These are phyloP conservation scores for Pempheris klunzingeri DNA, from an alignment of 2,797 vertebrate genomes.

Conservation along the genomic window DNA sequence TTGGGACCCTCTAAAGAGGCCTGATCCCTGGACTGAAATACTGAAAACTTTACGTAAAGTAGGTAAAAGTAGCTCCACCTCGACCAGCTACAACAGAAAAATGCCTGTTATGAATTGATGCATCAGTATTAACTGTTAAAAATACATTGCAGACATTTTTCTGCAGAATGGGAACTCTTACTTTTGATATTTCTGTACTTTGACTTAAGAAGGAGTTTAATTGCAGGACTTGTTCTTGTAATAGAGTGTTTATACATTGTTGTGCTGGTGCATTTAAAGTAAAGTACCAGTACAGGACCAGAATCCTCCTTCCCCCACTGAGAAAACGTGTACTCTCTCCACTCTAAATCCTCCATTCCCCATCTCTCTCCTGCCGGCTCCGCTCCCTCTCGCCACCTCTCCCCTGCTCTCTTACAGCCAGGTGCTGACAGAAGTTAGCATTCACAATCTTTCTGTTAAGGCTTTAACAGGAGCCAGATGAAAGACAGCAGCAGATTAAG, in stretches of 20 bases:
- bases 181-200: neutral
- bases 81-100: neutral
- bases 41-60: neutral
- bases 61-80: neutral
- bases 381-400: slow-evolving; percentile 60
- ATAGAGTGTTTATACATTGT: neutral
- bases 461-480: slow-evolving; percentile 87
- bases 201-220: neutral
- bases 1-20: neutral
- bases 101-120: too few species aligned
- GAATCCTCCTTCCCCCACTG: slow-evolving; percentile 18
- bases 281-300: neutral
- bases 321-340: slow-evolving; percentile 30
- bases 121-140: too few species aligned
- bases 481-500: slow-evolving; percentile 88
- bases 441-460: slow-evolving; percentile 84
- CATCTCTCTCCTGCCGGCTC: slow-evolving; percentile 41
- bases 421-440: slow-evolving; percentile 86
- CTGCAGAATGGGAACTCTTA: neutral
- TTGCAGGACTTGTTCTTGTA: neutral
- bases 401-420: slow-evolving; percentile 77
- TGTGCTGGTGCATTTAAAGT: neutral
- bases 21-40: too few species aligned
- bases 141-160: too few species aligned
- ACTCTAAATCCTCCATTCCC: slow-evolving; percentile 29